Evolutionary conservation across 2,888 invertebrate genomes (phyloP).

Genomic region (Philaethria dido): DNA sequence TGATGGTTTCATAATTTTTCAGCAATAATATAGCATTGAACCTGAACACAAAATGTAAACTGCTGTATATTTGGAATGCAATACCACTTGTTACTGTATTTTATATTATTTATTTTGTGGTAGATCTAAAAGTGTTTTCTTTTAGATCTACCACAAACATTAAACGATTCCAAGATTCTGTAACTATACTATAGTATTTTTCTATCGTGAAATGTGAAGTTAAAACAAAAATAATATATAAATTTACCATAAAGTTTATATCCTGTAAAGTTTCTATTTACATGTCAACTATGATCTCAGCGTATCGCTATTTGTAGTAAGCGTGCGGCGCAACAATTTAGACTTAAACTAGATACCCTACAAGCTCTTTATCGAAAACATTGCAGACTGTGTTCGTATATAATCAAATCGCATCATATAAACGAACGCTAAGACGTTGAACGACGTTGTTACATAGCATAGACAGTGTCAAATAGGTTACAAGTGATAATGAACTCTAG

Average conservation of each 20-base stretch:
- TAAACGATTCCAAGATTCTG: no score
- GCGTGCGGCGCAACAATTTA: constrained; percentile 48
- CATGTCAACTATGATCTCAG: constrained; percentile 69
- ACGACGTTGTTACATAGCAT: constrained; percentile 59
- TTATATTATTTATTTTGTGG: no score
- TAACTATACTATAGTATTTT: not conserved
- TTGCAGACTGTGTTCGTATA: constrained; percentile 50
- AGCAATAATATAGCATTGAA: no score
- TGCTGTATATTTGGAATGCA: no score
- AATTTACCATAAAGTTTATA: constrained; percentile 5
- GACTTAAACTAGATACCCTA: constrained; percentile 43
- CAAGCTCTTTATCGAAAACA: constrained; percentile 29
- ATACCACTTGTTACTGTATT: no score
- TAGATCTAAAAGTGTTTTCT: no score
- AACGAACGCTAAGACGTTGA: constrained; percentile 52
- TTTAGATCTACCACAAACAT: no score
- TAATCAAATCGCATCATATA: constrained; percentile 57
- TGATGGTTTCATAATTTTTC: no score
- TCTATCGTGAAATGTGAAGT: not conserved
- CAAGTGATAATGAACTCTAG: constrained; percentile 71
- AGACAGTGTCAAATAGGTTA: constrained; percentile 57
- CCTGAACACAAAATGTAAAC: no score
- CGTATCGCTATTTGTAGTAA: constrained; percentile 61
- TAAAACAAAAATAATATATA: not conserved
- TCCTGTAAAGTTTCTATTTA: constrained; percentile 48